These are phyloP conservation scores for Hypothenemus hampei DNA, from an alignment of 1,140 invertebrate species.

Conservation along the genomic window DNA sequence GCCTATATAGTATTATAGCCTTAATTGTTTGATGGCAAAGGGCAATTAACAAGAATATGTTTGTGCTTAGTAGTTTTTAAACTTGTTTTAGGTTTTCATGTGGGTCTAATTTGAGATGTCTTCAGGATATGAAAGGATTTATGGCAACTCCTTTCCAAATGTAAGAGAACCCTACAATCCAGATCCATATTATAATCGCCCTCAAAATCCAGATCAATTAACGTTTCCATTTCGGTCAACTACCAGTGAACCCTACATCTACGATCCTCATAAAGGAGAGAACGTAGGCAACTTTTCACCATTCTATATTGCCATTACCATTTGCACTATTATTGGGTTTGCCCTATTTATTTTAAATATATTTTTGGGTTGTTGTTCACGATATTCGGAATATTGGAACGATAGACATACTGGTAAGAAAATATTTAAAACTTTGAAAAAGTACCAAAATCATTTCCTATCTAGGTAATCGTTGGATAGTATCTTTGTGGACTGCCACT, in stretches of 20 bases:
- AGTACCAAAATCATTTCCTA: too few relatives aligned
- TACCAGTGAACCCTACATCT: conserved; percentile 46
- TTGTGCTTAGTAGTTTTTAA: too few relatives aligned
- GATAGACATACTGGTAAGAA: conserved; percentile 72
- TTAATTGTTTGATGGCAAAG: too few relatives aligned
- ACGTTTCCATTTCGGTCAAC: not conserved
- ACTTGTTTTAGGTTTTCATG: conserved; percentile 13
- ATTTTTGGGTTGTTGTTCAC: conserved; percentile 72
- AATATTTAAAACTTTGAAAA: too few relatives aligned
- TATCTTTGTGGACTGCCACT: conserved; percentile 75
- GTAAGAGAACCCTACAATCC: conserved; percentile 5
- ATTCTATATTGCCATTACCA: conserved; percentile 68
- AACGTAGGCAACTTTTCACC: conserved; percentile 52
- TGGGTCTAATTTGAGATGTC: conserved; percentile 11
- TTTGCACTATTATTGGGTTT: conserved; percentile 66
- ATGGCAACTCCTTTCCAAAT: conserved; percentile 6
- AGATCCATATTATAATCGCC: conserved; percentile 4
- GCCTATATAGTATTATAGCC: too few relatives aligned
- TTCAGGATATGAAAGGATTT: conserved; percentile 19
- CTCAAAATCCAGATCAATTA: conserved; percentile 1
- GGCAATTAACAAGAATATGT: too few relatives aligned
- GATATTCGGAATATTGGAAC: conserved; percentile 73
- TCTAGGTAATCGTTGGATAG: conserved; percentile 74
- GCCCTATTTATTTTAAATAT: conserved; percentile 69
- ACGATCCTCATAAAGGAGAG: conserved; percentile 46